Conservation (phyloP, 1,140 invertebrate species). For the Caerostris extrusa region DNA sequence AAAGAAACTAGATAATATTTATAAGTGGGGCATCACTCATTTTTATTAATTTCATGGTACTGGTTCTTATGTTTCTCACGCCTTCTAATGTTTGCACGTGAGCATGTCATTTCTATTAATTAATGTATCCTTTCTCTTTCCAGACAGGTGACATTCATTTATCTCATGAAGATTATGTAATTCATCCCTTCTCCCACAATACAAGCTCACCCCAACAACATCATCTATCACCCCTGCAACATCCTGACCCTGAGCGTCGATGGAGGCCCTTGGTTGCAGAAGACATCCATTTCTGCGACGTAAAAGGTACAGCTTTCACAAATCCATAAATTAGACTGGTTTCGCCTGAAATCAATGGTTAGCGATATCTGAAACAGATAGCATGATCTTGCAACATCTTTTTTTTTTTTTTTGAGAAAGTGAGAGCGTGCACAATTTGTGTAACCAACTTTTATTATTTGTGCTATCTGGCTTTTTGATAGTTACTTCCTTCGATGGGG, state of each 20-base stretch:
- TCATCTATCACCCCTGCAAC: conserved; percentile 44
- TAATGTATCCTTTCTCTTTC: conserved; percentile 40
- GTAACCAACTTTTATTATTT: neutral
- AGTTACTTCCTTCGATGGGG: neutral
- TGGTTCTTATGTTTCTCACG: neutral
- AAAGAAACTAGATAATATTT: neutral
- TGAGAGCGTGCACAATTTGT: neutral
- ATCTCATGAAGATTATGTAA: conserved; percentile 52
- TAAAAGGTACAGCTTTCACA: conserved; percentile 50
- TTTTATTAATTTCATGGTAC: neutral
- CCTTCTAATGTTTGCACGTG: neutral
- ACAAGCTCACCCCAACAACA: conserved; percentile 4
- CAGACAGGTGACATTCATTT: conserved; percentile 68
- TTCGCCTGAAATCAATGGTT: neutral
- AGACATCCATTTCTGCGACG: conserved; percentile 50
- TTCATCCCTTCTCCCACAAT: conserved; percentile 12
- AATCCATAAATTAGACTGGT: conserved; percentile 30
- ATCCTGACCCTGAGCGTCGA: conserved; percentile 25
- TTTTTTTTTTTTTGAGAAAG: neutral
- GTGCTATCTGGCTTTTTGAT: neutral
- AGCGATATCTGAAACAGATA: neutral
- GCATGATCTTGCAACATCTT: neutral
- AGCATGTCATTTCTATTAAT: conserved; percentile 1
- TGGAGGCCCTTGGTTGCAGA: conserved; percentile 48
- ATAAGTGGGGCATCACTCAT: neutral